Evolutionary conservation across 2,113 vertebrate species (phyloP).

Genomic region (Bothrops jararaca): DNA sequence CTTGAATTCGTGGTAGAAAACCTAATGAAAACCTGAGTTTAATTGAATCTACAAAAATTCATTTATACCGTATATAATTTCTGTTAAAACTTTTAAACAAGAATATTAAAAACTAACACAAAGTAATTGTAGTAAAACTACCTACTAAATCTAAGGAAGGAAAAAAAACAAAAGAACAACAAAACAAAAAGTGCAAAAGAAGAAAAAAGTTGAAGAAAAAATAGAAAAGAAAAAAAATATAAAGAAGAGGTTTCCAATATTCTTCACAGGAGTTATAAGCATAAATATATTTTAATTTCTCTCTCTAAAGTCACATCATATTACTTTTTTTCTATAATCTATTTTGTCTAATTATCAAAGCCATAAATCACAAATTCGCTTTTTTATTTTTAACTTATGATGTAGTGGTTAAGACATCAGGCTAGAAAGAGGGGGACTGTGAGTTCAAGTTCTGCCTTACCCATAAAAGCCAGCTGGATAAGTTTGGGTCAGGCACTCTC

Average conservation of each 20-base stretch:
- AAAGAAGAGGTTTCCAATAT: neutral
- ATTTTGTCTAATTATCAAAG: neutral
- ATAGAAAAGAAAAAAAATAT: neutral
- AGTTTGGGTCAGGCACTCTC: too few species aligned
- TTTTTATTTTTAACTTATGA: neutral
- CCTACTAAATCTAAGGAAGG: neutral
- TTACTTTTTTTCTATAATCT: neutral
- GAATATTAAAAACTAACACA: neutral
- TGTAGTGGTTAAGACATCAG: neutral
- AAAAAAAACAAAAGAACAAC: neutral
- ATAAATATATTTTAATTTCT: neutral
- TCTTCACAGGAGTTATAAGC: neutral
- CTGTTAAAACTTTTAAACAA: neutral
- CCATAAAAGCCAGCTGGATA: too few species aligned
- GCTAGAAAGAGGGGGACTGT: too few species aligned
- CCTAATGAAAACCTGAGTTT: neutral
- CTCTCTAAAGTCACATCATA: neutral
- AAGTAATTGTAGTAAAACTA: neutral
- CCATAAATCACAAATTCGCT: neutral
- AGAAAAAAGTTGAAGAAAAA: neutral
- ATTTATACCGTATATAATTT: neutral
- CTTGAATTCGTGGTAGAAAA: neutral
- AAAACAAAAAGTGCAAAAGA: neutral
- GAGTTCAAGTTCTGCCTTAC: neutral
- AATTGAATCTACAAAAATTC: neutral